Evolutionary conservation across 2,113 vertebrate genomes (phyloP).

Genomic region (Jaculus jaculus): DNA sequence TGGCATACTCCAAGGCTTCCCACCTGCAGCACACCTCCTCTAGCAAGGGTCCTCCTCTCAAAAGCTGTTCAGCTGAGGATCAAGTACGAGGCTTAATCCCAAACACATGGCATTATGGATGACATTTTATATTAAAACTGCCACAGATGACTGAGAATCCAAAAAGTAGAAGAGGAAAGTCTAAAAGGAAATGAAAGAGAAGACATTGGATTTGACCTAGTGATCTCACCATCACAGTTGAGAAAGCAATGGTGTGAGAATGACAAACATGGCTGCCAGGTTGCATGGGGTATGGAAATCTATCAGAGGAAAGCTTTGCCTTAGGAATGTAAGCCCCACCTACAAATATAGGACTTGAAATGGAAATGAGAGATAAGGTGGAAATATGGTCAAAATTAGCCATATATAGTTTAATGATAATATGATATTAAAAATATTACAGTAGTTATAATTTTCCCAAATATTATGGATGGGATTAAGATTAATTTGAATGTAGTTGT

Average conservation of each 20-base stretch:
- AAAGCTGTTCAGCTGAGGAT: too few species aligned
- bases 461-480: slow-evolving; percentile 10
- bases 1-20: too few species aligned
- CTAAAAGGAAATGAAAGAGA: slow-evolving; percentile 21
- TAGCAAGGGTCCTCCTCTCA: too few species aligned
- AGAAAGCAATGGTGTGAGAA: not conserved
- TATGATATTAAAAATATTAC: not conserved
- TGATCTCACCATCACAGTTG: not conserved
- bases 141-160: not conserved
- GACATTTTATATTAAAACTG: too few species aligned
- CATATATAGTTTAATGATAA: not conserved
- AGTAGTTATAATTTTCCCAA: not conserved
- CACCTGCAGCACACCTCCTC: too few species aligned
- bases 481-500: not conserved
- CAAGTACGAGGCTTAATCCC: too few species aligned
- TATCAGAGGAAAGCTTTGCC: not conserved
- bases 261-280: not conserved
- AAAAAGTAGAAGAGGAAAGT: not conserved
- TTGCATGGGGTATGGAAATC: not conserved
- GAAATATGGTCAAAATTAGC: not conserved
- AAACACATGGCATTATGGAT: too few species aligned
- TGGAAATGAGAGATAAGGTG: not conserved
- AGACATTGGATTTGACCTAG: not conserved
- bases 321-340: not conserved
- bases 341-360: not conserved